A percentile compares a stretch with the other conserved stretches of the same genome.
These are phyloP conservation scores for Meandrusa payeni DNA, from an alignment of 2,888 invertebrate species.

Conservation along the genomic window DNA sequence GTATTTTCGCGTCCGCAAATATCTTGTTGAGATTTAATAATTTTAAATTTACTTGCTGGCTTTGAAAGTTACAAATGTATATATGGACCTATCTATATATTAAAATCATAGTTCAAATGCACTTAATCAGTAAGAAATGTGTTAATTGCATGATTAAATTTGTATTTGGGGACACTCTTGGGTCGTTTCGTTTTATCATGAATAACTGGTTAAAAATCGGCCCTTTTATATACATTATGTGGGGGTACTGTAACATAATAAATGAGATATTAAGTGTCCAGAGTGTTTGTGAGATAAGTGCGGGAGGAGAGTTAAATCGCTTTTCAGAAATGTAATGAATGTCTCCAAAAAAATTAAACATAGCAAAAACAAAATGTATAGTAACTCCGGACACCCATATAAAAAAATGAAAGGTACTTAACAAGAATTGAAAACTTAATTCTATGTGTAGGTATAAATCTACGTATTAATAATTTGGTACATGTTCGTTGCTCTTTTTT, in stretches of 20 bases:
- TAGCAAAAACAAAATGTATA: neutral
- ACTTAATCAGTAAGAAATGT: no score
- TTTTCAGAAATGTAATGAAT: conserved; percentile 4
- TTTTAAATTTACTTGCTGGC: no score
- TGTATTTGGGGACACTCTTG: conserved; percentile 29
- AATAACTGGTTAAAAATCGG: conserved; percentile 7
- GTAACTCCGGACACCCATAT: conserved; percentile 17
- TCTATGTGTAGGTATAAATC: conserved; percentile 69
- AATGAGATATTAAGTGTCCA: conserved; percentile 22
- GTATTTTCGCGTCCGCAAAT: no score
- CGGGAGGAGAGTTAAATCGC: no score
- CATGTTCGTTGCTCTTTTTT: conserved; percentile 74
- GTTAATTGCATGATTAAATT: conserved; percentile 22
- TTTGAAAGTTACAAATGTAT: no score
- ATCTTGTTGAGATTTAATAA: no score
- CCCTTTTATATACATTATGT: conserved; percentile 27
- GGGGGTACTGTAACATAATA: conserved; percentile 26
- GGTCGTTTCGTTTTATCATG: conserved; percentile 23
- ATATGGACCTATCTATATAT: no score
- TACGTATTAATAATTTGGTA: conserved; percentile 74
- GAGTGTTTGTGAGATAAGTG: conserved; percentile 7
- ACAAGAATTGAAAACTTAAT: conserved; percentile 56
- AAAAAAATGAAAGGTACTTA: conserved; percentile 41
- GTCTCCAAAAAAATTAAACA: conserved; percentile 1
- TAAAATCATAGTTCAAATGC: no score